Percentiles rank a stretch among this genome's conserved stretches.
Conservation (phyloP, 2,113 vertebrate genomes). For the Psilopogon haemacephalus region DNA sequence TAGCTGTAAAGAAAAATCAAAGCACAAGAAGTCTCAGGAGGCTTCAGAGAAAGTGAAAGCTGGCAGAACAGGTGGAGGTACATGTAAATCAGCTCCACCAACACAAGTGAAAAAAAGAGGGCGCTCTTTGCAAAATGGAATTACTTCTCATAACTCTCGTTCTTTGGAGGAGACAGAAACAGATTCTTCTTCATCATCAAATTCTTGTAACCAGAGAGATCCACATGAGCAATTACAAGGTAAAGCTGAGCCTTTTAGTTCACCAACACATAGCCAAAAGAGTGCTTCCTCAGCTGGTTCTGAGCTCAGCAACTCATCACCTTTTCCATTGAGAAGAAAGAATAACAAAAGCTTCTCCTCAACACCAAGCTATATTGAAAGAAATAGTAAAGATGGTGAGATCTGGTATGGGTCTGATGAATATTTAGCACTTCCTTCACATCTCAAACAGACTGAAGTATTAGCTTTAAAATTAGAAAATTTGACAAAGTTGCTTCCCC, state of each 20-base stretch:
- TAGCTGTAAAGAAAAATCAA: conserved; percentile 71
- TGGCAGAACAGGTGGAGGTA: neutral
- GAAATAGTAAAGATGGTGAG: conserved; percentile 54
- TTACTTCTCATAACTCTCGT: conserved; percentile 8
- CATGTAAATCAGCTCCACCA: neutral
- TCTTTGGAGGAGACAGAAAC: conserved; percentile 49
- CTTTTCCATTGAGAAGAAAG: conserved; percentile 47
- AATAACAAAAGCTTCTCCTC: conserved; percentile 53
- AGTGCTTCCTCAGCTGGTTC: conserved; percentile 63
- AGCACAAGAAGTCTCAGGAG: conserved; percentile 56
- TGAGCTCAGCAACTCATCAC: conserved; percentile 47
- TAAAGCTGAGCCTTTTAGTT: conserved; percentile 50
- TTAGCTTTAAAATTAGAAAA: conserved; percentile 90
- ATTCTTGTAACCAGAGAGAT: conserved; percentile 30
- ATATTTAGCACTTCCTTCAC: conserved; percentile 92
- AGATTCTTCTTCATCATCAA: conserved; percentile 65
- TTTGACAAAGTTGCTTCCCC: conserved; percentile 86
- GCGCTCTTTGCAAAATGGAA: conserved; percentile 22
- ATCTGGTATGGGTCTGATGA: conserved; percentile 95
- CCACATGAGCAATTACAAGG: conserved; percentile 4
- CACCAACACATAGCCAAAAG: conserved; percentile 37
- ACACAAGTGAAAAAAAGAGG: conserved; percentile 2
- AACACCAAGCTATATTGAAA: conserved; percentile 24
- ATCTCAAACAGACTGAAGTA: conserved; percentile 91
- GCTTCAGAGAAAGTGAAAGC: conserved; percentile 29